Conservation (phyloP, 2,888 invertebrate species). For the Masnerella sp. region DNA sequence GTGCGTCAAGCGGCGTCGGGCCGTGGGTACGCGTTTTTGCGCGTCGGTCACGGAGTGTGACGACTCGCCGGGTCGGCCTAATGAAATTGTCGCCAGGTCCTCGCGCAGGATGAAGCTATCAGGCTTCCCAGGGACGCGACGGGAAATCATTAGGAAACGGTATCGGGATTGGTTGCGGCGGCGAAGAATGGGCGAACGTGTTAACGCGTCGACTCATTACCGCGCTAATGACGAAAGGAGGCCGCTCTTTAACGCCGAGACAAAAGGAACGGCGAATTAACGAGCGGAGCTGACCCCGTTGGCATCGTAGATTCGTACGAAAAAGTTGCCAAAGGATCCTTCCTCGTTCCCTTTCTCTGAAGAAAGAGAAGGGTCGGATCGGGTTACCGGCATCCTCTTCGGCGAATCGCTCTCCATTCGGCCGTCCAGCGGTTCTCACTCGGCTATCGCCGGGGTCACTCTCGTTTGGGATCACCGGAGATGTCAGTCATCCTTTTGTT, state of each 20-base stretch:
- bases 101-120: conserved; percentile 22
- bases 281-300: conserved; percentile 71
- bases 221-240: conserved; percentile 60
- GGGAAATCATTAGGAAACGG: conserved; percentile 12
- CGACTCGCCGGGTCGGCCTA: conserved; percentile 69
- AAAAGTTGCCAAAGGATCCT: conserved; percentile 51
- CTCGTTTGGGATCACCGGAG: conserved; percentile 70
- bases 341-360: conserved; percentile 26
- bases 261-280: conserved; percentile 69
- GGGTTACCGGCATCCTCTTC: conserved; percentile 72
- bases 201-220: conserved; percentile 60
- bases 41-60: conserved; percentile 71
- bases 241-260: conserved; percentile 64
- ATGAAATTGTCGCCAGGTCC: conserved; percentile 70
- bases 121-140: background rate
- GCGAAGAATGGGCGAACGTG: conserved; percentile 16
- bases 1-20: conserved; percentile 73
- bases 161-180: background rate
- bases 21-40: conserved; percentile 73
- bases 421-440: conserved; percentile 71
- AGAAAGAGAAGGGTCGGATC: conserved; percentile 64
- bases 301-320: conserved; percentile 66
- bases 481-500: conserved; percentile 73
- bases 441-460: conserved; percentile 52
- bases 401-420: conserved; percentile 71